phyloP scores from a whole-genome alignment of 1,140 invertebrate species.

The Teleogryllus occipitalis region DNA sequence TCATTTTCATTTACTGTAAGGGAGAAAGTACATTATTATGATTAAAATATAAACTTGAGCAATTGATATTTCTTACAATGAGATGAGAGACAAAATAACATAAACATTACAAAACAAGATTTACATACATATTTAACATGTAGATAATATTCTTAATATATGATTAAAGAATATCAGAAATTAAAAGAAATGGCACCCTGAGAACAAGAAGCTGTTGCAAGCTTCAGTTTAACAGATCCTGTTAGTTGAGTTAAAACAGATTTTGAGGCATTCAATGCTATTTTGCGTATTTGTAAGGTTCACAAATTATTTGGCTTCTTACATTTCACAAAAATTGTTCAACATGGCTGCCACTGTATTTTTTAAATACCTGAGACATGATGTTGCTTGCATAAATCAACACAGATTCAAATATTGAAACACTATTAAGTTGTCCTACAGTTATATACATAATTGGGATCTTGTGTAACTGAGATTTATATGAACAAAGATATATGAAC shows the following conservation, averaged over 20 bases:
- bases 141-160: slow-evolving; percentile 10
- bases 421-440: no score
- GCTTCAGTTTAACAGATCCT: slow-evolving; percentile 17
- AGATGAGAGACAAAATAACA: slow-evolving; percentile 7
- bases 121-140: slow-evolving; percentile 18
- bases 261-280: slow-evolving; percentile 13
- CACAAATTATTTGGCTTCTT: neutral
- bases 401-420: no score
- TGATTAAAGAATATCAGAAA: slow-evolving; percentile 8
- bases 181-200: slow-evolving; percentile 21
- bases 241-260: slow-evolving; percentile 18
- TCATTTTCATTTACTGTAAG: neutral
- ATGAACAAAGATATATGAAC: no score
- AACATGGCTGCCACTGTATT: neutral
- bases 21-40: neutral
- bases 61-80: slow-evolving; percentile 20
- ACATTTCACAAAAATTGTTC: neutral
- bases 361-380: no score
- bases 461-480: no score
- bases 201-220: slow-evolving; percentile 19
- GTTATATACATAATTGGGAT: no score
- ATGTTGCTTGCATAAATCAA: no score
- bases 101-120: slow-evolving; percentile 16
- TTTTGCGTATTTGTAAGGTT: neutral
- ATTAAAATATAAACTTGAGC: slow-evolving; percentile 22